Base-by-base conservation (phyloP, 1,140 invertebrate species). In the Sitophilus oryzae region DNA sequence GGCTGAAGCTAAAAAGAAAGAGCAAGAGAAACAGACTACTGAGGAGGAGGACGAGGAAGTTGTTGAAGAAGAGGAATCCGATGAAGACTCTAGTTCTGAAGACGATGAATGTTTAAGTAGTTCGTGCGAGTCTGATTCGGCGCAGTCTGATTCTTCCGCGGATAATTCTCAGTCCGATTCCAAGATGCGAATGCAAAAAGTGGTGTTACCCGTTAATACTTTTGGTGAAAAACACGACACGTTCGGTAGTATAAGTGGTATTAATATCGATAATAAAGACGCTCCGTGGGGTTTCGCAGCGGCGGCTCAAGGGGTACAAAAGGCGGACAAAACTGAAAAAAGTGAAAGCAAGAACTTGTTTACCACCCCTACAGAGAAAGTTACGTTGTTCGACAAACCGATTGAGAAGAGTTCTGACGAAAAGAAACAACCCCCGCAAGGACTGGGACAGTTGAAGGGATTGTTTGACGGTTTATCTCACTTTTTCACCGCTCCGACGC, bases 401-500 rank as follows among this genome's bases (percentile, higher is more conserved):
- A 37, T 53, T 46, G 34, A 19, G 15, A 11, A 49, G 41, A 51
- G 45, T 44, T 51, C 37, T 43, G 42, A 58, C 19, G 58, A 55
- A n/a, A 60, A 51, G 16, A 49, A 59, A 8, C 58, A 61, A 34
- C 35, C 34, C 37, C 65, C 20, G 67, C 70, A 78, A 59, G 80
- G 81, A 19, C 74, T 76, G 60, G 79, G 81, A 4, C 85, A 86
- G 58, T 67, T 91, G 9, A 84, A 84, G 46, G 83, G 87, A 16
- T 72, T 93, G 1, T 91, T 86, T 72, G 89, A 93, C 70, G 88
- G 89, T 2, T 74, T 93, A 6, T 91, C 88, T 53, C 88, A 91
- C 69, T 82, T 91, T 60, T 93, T 88, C 66, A 83, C 85, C 34
- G 79, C 83, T 19, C 79, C 81, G 5, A 75, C 71, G 3, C 66